phyloP scores from a whole-genome alignment of 2,797 vertebrate genomes.

The Cichlasoma orientale region DNA sequence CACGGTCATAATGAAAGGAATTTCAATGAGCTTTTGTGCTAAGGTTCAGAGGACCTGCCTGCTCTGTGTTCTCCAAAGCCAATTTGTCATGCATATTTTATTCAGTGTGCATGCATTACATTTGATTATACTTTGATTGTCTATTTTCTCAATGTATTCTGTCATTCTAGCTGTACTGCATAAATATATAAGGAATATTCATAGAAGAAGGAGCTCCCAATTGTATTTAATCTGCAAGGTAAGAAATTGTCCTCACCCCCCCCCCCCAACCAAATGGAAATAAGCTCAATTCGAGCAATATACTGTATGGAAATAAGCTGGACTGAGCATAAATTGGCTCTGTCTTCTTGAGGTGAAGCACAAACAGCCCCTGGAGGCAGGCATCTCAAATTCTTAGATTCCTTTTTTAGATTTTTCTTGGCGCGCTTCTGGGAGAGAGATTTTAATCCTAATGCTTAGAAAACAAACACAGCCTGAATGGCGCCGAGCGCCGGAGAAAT shows the following conservation, averaged over 20 bases:
- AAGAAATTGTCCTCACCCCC: slow-evolving; percentile 42
- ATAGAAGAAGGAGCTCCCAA: slow-evolving; percentile 19
- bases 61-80: slow-evolving; percentile 71
- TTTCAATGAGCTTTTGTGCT: slow-evolving; percentile 75
- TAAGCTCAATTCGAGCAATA: slow-evolving; percentile 21
- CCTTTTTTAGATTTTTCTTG: slow-evolving; percentile 53
- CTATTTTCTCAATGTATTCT: slow-evolving; percentile 52
- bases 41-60: slow-evolving; percentile 70
- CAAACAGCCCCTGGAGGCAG: slow-evolving; percentile 34
- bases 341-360: slow-evolving; percentile 55
- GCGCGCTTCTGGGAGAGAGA: slow-evolving; percentile 27
- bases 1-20: slow-evolving; percentile 70
- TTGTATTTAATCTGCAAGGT: slow-evolving; percentile 34
- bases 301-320: slow-evolving; percentile 33
- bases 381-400: slow-evolving; percentile 55
- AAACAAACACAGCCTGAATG: slow-evolving; percentile 52
- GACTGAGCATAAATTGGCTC: slow-evolving; percentile 36
- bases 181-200: slow-evolving; percentile 62
- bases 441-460: slow-evolving; percentile 56
- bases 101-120: slow-evolving; percentile 63
- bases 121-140: slow-evolving; percentile 72
- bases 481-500: slow-evolving; percentile 52
- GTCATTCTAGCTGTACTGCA: slow-evolving; percentile 55
- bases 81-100: slow-evolving; percentile 77
- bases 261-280: slow-evolving; percentile 11